Conservation (phyloP, 2,888 invertebrate genomes). For the Agrotis puta region DNA sequence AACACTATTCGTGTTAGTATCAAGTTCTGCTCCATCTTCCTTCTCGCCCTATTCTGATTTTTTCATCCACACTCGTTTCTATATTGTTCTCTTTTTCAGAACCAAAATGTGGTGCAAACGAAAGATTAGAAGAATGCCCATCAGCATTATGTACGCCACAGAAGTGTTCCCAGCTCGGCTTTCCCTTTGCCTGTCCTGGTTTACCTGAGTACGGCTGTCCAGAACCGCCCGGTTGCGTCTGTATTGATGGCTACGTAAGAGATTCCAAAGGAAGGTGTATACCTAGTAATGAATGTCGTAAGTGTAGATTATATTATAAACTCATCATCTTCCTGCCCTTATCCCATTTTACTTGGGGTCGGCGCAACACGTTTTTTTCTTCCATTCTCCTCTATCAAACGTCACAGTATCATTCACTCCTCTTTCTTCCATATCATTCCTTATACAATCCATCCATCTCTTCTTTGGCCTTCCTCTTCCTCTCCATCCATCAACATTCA, state of each 20-base stretch:
- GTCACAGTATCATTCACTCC: too few relatives aligned
- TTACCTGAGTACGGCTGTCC: slow-evolving; percentile 17
- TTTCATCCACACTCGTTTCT: neutral
- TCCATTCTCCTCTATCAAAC: too few relatives aligned
- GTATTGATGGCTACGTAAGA: slow-evolving; percentile 31
- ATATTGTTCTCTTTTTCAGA: slow-evolving; percentile 24
- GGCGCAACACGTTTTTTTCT: too few relatives aligned
- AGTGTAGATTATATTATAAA: slow-evolving; percentile 24
- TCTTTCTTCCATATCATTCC: too few relatives aligned
- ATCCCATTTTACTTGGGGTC: too few relatives aligned
- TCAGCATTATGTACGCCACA: slow-evolving; percentile 46
- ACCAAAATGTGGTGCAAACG: slow-evolving; percentile 44
- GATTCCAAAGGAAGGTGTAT: slow-evolving; percentile 39
- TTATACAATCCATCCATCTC: too few relatives aligned
- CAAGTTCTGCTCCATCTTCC: neutral
- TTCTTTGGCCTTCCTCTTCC: too few relatives aligned
- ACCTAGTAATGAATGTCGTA: slow-evolving; percentile 24
- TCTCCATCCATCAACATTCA: too few relatives aligned
- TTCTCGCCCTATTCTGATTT: too few relatives aligned
- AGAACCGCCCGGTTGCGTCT: slow-evolving; percentile 42
- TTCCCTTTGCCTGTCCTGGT: slow-evolving; percentile 40
- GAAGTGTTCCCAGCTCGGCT: slow-evolving; percentile 51
- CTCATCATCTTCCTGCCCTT: too few relatives aligned
- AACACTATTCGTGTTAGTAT: too few relatives aligned
- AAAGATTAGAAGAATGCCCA: slow-evolving; percentile 56